Percentiles rank a stretch among this genome's conserved stretches.
phyloP scores from a whole-genome alignment of 2,113 vertebrate genomes.

The Alethe diademata region DNA sequence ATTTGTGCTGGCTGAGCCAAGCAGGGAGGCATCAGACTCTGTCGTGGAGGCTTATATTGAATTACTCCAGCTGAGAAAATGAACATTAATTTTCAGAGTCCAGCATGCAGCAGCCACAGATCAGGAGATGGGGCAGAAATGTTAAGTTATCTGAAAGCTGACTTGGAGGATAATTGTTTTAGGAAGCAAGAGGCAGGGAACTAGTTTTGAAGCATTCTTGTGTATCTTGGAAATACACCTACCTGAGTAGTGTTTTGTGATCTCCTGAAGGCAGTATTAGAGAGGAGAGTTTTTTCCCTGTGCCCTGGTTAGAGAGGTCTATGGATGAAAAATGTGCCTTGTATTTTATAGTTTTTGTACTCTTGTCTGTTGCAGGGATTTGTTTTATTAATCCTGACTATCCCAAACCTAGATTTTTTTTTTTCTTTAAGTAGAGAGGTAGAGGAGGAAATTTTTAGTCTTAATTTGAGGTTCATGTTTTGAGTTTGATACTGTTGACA shows the following conservation, averaged over 20 bases:
- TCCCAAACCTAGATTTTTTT: not conserved
- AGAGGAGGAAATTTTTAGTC: not conserved
- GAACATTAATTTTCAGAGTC: not conserved
- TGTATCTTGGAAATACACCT: not conserved
- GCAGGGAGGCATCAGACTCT: not conserved
- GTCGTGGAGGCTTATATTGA: not conserved
- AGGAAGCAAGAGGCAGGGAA: not conserved
- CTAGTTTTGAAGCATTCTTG: not conserved
- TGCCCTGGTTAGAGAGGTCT: not conserved
- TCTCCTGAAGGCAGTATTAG: not conserved
- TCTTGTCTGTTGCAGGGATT: not conserved
- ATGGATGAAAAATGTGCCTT: not conserved
- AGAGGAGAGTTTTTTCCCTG: fast-evolving
- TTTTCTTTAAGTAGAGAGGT: not conserved
- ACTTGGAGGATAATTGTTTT: not conserved
- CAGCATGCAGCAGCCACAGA: not conserved
- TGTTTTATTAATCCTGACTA: not conserved
- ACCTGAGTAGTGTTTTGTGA: not conserved
- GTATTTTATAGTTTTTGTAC: not conserved
- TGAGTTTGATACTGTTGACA: not conserved
- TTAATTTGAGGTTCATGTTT: not conserved
- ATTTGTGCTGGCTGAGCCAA: not conserved
- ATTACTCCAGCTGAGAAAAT: not conserved
- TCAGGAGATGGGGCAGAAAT: not conserved
- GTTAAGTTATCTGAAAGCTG: not conserved